Evolutionary conservation across 2,888 invertebrate species (phyloP), one percentile per base, ranked within the genome.

Genomic region (Campopleginae sp.): DNA sequence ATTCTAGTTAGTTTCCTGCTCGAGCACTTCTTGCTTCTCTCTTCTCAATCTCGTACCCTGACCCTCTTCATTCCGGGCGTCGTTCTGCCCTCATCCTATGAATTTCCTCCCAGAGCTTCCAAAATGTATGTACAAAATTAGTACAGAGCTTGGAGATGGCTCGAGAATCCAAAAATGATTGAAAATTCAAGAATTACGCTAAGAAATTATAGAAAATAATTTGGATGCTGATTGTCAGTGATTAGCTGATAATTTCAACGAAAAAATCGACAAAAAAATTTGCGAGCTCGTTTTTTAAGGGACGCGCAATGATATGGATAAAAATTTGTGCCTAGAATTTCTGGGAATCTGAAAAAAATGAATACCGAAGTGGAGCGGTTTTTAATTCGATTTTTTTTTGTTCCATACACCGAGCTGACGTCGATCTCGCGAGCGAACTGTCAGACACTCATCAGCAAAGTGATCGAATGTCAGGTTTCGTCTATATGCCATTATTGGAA

Each of bases 1-100:
- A 90, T 91, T 90, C 88, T 90, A 88, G 90, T 89, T 90, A 89
- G 89, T 88, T 80, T 87, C 82, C 82, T 82, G 86, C 86, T 87
- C 81, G 88, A 82, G 77, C 88, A 78, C 51, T 75, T 70, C 71
- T 76, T 65, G 66, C 71, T 85, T 82, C 80, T 76, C 84, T 78
- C 77, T 74, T 66, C 70, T 80, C 61, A 51, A 65, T 33, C 66
- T 72, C 65, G 44, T 77, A 79, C 80, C 76, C 31, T 75, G 63
- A 54, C 65, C 54, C 78, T 82, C 61, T 71, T 70, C 65, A 58
- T 72, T 31, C 66, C 44, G 63, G 33, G 74, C 78, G 74, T 86
- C 80, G 77, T 74, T 72, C 51, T 71, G 74, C 54, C 72, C 72
- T 86, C 77, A 68, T 80, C 79, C 78, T 66, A 61, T 74, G 71